A percentile compares a stretch with the other conserved stretches of the same genome.
Conservation (phyloP, 2,113 vertebrate species). For the Leptodactylus fuscus region DNA sequence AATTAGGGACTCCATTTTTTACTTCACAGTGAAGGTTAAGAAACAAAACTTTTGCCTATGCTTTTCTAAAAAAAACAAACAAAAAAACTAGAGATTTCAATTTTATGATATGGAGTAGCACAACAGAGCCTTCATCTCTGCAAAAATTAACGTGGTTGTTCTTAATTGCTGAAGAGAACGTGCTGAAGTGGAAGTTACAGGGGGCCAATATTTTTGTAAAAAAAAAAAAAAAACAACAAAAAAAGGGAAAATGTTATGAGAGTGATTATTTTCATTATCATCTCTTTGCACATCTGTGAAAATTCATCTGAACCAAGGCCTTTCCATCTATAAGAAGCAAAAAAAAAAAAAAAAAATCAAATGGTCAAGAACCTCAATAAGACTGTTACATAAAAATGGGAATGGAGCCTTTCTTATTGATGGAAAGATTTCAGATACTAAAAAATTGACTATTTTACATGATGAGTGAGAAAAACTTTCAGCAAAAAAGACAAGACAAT, state of each 20-base stretch:
- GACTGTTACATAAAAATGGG: conserved; percentile 65
- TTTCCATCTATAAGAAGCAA: conserved; percentile 66
- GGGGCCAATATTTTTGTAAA: conserved; percentile 65
- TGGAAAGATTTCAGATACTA: conserved; percentile 61
- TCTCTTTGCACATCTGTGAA: conserved; percentile 60
- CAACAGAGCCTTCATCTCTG: conserved; percentile 74
- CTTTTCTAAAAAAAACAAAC: conserved; percentile 62
- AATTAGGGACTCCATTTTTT: conserved; percentile 71
- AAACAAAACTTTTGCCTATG: conserved; percentile 64
- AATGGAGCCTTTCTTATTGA: conserved; percentile 59
- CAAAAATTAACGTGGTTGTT: conserved; percentile 62
- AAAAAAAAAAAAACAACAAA: conserved; percentile 29
- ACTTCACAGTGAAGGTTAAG: conserved; percentile 64
- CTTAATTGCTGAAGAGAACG: conserved; percentile 62
- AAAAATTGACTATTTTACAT: background rate
- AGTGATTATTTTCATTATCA: conserved; percentile 45
- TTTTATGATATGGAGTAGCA: conserved; percentile 78
- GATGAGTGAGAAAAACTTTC: conserved; percentile 29
- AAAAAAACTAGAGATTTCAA: conserved; percentile 71
- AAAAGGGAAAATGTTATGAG: conserved; percentile 64
- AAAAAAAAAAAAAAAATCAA: conserved; percentile 62
- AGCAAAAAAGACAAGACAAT: conserved; percentile 57
- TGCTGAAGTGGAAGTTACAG: conserved; percentile 59
- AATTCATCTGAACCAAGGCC: conserved; percentile 53
- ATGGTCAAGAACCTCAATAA: conserved; percentile 63